A percentile compares a stretch with the other conserved stretches of the same genome.
Conservation (phyloP, 2,888 invertebrate species). For the Limnephilus auricula region DNA sequence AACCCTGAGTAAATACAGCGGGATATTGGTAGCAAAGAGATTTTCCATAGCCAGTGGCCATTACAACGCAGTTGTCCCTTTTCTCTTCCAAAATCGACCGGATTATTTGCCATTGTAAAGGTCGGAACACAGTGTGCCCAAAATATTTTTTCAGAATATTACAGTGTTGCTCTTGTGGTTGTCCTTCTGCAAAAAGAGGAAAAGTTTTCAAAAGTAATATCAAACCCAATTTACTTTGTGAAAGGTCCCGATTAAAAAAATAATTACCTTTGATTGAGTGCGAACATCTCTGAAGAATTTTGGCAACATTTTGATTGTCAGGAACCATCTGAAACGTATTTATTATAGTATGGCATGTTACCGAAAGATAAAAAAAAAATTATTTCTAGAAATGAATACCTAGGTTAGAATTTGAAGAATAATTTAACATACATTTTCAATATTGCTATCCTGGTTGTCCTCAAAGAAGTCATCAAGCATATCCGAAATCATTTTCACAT, state of each 20-base stretch:
- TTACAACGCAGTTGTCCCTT: slow-evolving; percentile 81
- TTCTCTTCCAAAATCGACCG: slow-evolving; percentile 74
- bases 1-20: slow-evolving; percentile 76
- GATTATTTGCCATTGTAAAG: slow-evolving; percentile 80
- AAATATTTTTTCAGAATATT: slow-evolving; percentile 74
- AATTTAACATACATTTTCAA: not conserved
- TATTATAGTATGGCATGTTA: not conserved
- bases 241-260: not conserved
- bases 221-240: not conserved
- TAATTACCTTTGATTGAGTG: not conserved
- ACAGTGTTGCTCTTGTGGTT: not conserved
- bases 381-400: not conserved
- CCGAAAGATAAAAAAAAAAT: not conserved
- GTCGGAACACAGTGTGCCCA: slow-evolving; percentile 77
- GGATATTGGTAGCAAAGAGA: slow-evolving; percentile 84
- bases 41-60: slow-evolving; percentile 85
- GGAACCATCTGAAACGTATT: not conserved
- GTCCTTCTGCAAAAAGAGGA: not conserved
- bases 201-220: not conserved
- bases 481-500: not conserved
- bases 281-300: not conserved
- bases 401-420: not conserved
- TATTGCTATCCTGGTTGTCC: not conserved
- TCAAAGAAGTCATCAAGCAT: not conserved
- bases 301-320: not conserved